Base-by-base conservation (phyloP, 2,113 vertebrate species). In the Pteropus alecto region DNA sequence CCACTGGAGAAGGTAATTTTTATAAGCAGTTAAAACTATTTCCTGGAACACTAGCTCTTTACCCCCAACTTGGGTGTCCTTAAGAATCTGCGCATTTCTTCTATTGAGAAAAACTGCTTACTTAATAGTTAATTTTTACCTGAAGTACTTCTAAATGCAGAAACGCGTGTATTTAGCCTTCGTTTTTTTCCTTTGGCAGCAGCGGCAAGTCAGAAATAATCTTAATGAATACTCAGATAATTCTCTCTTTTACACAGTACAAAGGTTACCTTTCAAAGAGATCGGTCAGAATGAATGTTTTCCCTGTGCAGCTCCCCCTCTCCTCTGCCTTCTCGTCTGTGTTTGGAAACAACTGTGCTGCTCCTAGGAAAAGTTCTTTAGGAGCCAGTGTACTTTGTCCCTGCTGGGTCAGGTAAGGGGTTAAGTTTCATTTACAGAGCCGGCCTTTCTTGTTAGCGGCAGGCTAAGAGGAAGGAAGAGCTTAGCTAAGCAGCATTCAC, bases 361-460 rank as follows among this genome's bases (percentile, higher is more conserved):
- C 14, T 93, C 56, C 65, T 56, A 71, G 16, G 60, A 73, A 51
- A 41, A n/a, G 65, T 84, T 73, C 95, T 90, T 73, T 48, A 82
- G 90, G 82, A 88, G 85, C 26, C 41, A 22, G 26, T 70, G 68
- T 38, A 65, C 96, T 96, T 95, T 91, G 85, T 24, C 63, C 85
- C 94, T 38, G 73, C 30, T 86, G 60, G 73, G 81, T 82, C 88
- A 92, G 56, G 61, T 14, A 83, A 74, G n/a, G 60, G 67, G 43
- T 48, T 93, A 82, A 76, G 71, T 94, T 95, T 93, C 26, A 88
- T 48, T 87, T 85, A 76, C 46, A 60, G 33, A 94, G 60, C n/a
- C 14, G 83, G 41, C 35, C 60, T 68, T 91, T 56, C 81, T 76
- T 6, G 28, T 26, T 56, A 58, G 61, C 6, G 12, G 48, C 28